Conservation (phyloP, 2,113 vertebrate genomes). For the Psilopogon haemacephalus region DNA sequence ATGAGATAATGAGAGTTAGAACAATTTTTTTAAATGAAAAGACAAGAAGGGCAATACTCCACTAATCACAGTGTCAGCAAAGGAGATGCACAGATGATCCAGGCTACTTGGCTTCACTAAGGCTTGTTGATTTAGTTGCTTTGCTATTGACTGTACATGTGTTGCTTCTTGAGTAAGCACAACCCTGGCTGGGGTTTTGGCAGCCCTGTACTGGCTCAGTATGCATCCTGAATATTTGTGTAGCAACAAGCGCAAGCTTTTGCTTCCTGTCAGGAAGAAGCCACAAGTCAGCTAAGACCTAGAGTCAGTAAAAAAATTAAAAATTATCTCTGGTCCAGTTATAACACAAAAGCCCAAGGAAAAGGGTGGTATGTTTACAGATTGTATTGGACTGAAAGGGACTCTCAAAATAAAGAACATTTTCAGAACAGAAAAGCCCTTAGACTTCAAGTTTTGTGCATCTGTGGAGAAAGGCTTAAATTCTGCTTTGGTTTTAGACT, state of each 20-base stretch:
- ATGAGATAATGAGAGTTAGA: not conserved
- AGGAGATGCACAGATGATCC: not conserved
- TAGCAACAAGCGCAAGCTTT: not conserved
- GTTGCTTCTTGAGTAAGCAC: not conserved
- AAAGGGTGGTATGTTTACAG: too few species aligned
- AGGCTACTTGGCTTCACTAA: not conserved
- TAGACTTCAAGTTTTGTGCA: not conserved
- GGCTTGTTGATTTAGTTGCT: not conserved
- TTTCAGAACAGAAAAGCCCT: not conserved
- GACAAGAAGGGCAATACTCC: fast-evolving
- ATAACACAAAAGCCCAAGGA: not conserved
- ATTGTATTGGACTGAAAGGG: too few species aligned
- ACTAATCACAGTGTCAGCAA: not conserved
- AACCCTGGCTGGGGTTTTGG: not conserved
- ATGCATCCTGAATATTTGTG: not conserved
- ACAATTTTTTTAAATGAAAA: not conserved
- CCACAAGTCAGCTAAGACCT: not conserved
- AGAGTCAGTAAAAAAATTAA: not conserved
- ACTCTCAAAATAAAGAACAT: not conserved
- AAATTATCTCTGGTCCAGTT: not conserved
- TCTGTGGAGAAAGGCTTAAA: not conserved
- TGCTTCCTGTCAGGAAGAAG: not conserved
- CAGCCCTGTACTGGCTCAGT: not conserved
- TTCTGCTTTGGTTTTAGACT: not conserved
- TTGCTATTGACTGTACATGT: not conserved